Evolutionary conservation across 2,113 vertebrate genomes (phyloP).

Genomic region (Leucoraja erinaceus): DNA sequence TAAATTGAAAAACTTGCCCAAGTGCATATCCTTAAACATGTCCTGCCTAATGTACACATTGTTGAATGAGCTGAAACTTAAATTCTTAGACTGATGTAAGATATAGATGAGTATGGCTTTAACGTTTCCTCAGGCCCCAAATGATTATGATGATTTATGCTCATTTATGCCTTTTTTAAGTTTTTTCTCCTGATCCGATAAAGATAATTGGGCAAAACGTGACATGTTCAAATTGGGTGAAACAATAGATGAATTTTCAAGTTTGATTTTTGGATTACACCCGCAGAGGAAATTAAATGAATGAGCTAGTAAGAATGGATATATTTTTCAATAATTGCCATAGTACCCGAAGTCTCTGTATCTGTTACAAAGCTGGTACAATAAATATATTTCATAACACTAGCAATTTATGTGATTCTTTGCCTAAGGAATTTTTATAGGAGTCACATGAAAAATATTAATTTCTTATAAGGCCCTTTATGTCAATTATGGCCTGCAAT

Average conservation of each 20-base stretch:
- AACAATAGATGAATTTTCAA: not conserved
- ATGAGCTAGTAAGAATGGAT: not conserved
- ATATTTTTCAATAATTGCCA: not conserved
- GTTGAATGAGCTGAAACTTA: not conserved
- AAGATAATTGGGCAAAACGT: not conserved
- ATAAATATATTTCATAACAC: not conserved
- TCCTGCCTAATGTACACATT: not conserved
- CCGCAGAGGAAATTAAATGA: not conserved
- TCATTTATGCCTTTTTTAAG: not conserved
- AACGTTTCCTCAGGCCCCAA: not conserved
- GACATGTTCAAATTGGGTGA: not conserved
- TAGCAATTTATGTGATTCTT: not conserved
- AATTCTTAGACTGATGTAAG: not conserved
- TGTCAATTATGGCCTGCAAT: not conserved
- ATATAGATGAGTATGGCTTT: not conserved
- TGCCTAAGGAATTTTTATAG: not conserved
- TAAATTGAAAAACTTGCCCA: not conserved
- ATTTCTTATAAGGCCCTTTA: not conserved
- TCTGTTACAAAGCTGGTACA: not conserved
- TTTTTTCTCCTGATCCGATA: not conserved
- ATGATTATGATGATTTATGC: not conserved
- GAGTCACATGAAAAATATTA: not conserved
- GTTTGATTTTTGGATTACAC: not conserved
- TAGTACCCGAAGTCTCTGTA: not conserved
- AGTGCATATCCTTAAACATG: not conserved